phyloP scores from a whole-genome alignment of 2,797 vertebrate genomes.

The Harpagifer antarcticus region DNA sequence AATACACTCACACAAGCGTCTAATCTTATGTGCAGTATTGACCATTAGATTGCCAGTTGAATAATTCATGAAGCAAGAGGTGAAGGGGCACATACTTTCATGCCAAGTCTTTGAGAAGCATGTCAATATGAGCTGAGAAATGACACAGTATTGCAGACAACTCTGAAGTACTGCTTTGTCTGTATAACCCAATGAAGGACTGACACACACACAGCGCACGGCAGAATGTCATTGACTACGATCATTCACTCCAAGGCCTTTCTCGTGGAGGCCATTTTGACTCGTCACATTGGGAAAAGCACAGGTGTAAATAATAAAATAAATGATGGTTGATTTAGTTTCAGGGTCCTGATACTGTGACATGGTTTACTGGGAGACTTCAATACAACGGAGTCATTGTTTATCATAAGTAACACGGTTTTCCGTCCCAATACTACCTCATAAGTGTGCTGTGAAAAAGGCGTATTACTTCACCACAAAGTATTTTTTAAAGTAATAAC shows the following conservation, averaged over 20 bases:
- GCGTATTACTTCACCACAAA: neutral
- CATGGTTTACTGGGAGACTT: neutral
- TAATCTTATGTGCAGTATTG: slow-evolving; percentile 70
- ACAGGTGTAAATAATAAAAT: neutral
- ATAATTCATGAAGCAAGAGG: slow-evolving; percentile 70
- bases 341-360: too few species aligned
- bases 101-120: slow-evolving; percentile 40
- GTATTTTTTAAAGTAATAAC: neutral
- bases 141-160: slow-evolving; percentile 48
- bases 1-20: slow-evolving; percentile 63
- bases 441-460: neutral
- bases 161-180: slow-evolving; percentile 10
- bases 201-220: neutral
- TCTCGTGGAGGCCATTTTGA: neutral
- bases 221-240: neutral
- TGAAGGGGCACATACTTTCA: slow-evolving; percentile 50
- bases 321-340: neutral
- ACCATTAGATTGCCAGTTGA: slow-evolving; percentile 70
- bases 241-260: neutral
- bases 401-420: neutral
- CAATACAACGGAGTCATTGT: neutral
- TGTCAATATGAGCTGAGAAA: slow-evolving; percentile 51
- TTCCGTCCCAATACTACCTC: neutral
- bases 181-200: neutral
- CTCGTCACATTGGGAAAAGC: slow-evolving; percentile 5